A percentile compares a stretch with the other conserved stretches of the same genome.
Evolutionary conservation across 2,113 vertebrate species (phyloP).

Genomic region (Xenopus laevis): DNA sequence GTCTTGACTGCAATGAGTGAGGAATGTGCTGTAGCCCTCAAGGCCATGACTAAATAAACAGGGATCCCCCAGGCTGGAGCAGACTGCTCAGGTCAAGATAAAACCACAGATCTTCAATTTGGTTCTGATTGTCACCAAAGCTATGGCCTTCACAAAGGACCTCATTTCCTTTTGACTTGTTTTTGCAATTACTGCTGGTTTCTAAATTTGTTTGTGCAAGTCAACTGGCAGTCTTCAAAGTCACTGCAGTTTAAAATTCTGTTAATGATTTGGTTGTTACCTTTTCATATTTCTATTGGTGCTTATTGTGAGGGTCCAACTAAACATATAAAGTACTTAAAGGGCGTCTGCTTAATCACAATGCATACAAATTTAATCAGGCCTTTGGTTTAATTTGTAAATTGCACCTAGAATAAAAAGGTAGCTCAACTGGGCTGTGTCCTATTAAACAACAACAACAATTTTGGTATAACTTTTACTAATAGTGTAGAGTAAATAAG

Average conservation of each 20-base stretch:
- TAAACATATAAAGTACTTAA: slow-evolving; percentile 50
- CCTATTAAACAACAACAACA: slow-evolving; percentile 42
- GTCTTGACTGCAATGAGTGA: slow-evolving; percentile 97
- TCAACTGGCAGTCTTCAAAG: slow-evolving; percentile 77
- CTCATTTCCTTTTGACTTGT: slow-evolving; percentile 72
- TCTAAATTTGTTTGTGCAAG: slow-evolving; percentile 67
- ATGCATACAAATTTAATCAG: slow-evolving; percentile 59
- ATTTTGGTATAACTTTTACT: slow-evolving; percentile 56
- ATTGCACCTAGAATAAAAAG: slow-evolving; percentile 45
- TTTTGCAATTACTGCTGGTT: slow-evolving; percentile 66
- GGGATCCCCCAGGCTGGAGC: slow-evolving; percentile 63
- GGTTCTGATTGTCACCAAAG: slow-evolving; percentile 94
- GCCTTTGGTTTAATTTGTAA: slow-evolving; percentile 61
- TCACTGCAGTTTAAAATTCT: slow-evolving; percentile 75
- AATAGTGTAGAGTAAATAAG: slow-evolving; percentile 55
- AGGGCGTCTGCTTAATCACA: slow-evolving; percentile 4
- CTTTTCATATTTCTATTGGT: slow-evolving; percentile 81
- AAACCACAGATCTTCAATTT: slow-evolving; percentile 86
- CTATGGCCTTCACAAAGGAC: slow-evolving; percentile 90
- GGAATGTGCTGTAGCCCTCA: slow-evolving; percentile 93
- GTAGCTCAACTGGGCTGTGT: slow-evolving; percentile 41
- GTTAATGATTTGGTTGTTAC: slow-evolving; percentile 61
- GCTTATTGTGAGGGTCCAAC: slow-evolving; percentile 59
- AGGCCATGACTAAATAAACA: slow-evolving; percentile 89
- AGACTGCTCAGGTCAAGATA: slow-evolving; percentile 77